Conservation (phyloP, 2,113 vertebrate species). For the Holacanthus passer region DNA sequence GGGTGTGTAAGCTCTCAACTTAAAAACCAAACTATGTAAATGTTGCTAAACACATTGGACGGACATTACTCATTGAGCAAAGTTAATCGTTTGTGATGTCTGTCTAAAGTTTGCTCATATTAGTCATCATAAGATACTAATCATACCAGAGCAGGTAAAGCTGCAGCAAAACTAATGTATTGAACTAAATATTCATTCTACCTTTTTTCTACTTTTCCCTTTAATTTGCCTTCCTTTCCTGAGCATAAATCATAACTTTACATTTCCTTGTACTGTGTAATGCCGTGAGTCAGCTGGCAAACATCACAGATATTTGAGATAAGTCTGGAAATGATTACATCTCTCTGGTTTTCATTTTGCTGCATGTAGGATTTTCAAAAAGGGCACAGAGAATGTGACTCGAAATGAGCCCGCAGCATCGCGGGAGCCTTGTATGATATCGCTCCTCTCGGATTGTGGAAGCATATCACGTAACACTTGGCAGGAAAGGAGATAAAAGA, state of each 20-base stretch:
- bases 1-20: background rate
- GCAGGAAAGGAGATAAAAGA: slow-evolving; percentile 58
- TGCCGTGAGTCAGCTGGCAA: background rate
- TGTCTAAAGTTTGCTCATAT: background rate
- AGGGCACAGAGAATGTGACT: slow-evolving; percentile 39
- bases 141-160: background rate
- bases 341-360: slow-evolving; percentile 28
- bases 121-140: no score
- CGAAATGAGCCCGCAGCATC: slow-evolving; percentile 56
- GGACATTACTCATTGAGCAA: no score
- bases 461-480: slow-evolving; percentile 52
- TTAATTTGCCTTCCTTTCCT: background rate
- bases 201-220: background rate
- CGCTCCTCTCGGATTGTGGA: slow-evolving; percentile 29
- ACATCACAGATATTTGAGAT: slow-evolving; percentile 12
- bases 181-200: background rate
- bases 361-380: slow-evolving; percentile 29
- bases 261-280: background rate
- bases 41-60: no score
- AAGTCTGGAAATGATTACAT: slow-evolving; percentile 16
- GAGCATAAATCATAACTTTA: background rate
- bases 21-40: background rate
- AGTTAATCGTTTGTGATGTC: background rate
- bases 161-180: background rate
- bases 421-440: slow-evolving; percentile 28